These are phyloP conservation scores for Lateolabrax maculatus DNA, from an alignment of 2,797 vertebrate species.

Conservation along the genomic window DNA sequence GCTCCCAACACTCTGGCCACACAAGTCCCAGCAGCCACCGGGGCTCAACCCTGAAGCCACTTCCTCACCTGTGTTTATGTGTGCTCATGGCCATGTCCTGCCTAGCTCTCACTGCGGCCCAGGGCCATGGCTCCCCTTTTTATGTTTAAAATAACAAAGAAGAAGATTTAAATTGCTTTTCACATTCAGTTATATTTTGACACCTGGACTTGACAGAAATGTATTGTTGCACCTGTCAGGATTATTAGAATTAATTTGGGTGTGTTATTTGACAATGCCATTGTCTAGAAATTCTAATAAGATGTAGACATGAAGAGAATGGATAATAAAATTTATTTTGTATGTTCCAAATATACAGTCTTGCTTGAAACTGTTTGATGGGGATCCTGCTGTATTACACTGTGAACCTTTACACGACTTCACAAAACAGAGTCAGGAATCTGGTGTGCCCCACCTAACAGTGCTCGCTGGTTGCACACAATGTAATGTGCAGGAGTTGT, in stretches of 20 bases:
- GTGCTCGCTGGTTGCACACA: conserved; percentile 75
- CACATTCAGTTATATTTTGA: conserved; percentile 85
- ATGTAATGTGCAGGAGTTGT: conserved; percentile 84
- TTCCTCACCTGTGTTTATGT: conserved; percentile 76
- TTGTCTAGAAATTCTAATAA: conserved; percentile 88
- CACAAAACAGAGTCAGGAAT: conserved; percentile 78
- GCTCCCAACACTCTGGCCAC: conserved; percentile 89
- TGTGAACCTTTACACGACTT: conserved; percentile 86
- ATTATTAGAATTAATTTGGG: conserved; percentile 85
- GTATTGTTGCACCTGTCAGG: conserved; percentile 84
- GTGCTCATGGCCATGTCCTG: conserved; percentile 78
- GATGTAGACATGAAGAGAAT: conserved; percentile 89
- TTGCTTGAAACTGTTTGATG: conserved; percentile 88
- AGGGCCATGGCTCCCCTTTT: conserved; percentile 82
- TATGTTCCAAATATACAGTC: conserved; percentile 91
- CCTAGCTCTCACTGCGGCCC: conserved; percentile 77
- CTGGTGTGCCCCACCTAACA: conserved; percentile 72
- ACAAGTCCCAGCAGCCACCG: conserved; percentile 88
- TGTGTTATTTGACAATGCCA: conserved; percentile 85
- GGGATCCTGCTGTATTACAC: conserved; percentile 86
- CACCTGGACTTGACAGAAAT: conserved; percentile 84
- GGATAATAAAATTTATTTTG: conserved; percentile 95
- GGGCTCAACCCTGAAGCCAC: conserved; percentile 88
- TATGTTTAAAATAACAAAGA: conserved; percentile 86
- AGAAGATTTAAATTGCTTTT: conserved; percentile 83